Evolutionary conservation across 2,113 vertebrate species (phyloP), one percentile per base, ranked within the genome.

Genomic region (Dromaius novaehollandiae): DNA sequence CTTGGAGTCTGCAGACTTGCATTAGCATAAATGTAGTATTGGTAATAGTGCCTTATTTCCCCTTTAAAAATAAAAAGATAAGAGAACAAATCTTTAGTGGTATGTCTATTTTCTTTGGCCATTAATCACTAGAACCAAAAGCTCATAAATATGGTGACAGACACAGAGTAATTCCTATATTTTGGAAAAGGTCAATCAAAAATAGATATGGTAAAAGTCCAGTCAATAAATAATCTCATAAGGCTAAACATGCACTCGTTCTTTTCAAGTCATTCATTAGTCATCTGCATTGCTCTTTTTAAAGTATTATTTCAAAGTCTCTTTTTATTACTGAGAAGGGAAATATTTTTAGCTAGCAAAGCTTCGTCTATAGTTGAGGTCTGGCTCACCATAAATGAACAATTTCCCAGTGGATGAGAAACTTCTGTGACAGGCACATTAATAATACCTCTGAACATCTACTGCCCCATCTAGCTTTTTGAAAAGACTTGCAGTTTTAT

Each of bases 161-260:
- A 91, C 48, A 86, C 32, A 91, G 36, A 94, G n/a, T 84, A 95
- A 95, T 96, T 73, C 13, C 91, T 88, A 56, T 86, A 88, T 94
- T 95, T 92, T 86, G 95, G 90, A 93, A 97, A 96, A 97, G 80
- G 91, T 97, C 92, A 96, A 89, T 92, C 65, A 95, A 91, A 96
- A 97, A 91, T 74, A 97, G 68, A 94, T 89, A 83, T 85, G 56
- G 80, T 93, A 94, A 94, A 97, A 92, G 64, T 74, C 77, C 80
- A 95, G 95, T 94, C 95, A 94, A 94, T 94, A 97, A 97, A 97
- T 95, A 96, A 96, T 95, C 88, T 95, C 88, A 83, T 81, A 70
- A 81, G 20, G 61, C 87, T 96, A 97, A 97, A 96, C 78, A 92
- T 80, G 25, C 42, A 91, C 61, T 97, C 77, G 88, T 70, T 84